phyloP scores from a whole-genome alignment of 2,113 vertebrate genomes.

The Pelvicachromis taeniatus region DNA sequence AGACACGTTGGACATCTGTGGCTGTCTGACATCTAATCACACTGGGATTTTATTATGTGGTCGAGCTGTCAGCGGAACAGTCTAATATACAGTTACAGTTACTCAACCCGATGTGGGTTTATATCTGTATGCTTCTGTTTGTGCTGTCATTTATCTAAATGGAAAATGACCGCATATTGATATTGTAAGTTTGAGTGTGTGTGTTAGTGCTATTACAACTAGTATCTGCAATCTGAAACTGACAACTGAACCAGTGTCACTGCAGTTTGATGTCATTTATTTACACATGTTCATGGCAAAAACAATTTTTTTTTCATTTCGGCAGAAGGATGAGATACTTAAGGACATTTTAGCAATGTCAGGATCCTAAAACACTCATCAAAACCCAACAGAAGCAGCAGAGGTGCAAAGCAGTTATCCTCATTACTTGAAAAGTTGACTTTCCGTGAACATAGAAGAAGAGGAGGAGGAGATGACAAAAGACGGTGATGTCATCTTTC shows the following conservation, averaged over 20 bases:
- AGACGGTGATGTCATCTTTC: background rate
- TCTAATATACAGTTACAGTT: background rate
- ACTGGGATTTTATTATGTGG: constrained; percentile 33
- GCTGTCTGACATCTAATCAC: constrained; percentile 21
- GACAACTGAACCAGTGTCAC: background rate
- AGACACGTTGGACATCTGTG: constrained; percentile 49
- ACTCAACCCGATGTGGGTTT: background rate
- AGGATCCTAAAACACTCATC: background rate
- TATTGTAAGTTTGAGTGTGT: background rate
- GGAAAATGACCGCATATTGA: background rate
- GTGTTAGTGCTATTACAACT: background rate
- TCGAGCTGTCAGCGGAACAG: background rate
- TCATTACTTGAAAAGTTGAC: background rate
- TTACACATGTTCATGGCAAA: background rate
- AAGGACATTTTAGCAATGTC: background rate
- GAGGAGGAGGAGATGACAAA: background rate
- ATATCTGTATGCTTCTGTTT: background rate
- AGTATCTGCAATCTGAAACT: background rate
- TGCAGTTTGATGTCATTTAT: background rate
- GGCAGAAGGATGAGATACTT: background rate
- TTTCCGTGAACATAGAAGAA: background rate
- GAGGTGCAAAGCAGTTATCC: background rate
- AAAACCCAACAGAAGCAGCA: background rate
- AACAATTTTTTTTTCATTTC: background rate
- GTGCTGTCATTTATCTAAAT: background rate